Base-by-base conservation (phyloP, 2,113 vertebrate species). In the Pachycephala philippinensis region DNA sequence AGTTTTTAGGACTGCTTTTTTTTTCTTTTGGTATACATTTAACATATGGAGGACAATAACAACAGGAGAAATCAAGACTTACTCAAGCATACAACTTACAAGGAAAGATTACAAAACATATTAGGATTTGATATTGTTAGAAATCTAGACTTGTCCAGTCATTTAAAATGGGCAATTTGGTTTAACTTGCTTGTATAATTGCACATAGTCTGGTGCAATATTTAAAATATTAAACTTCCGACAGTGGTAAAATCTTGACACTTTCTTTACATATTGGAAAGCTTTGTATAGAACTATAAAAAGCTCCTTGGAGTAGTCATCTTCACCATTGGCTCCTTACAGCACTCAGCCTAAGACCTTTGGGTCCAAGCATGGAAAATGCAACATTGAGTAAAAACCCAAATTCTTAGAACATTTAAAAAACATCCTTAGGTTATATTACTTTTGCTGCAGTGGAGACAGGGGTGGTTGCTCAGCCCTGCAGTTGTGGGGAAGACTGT, bases 311-410 rank as follows among this genome's bases (percentile, higher is more conserved):
- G 50, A 49, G 21, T 13, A 72, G 50, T 22, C 16, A 40, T 24
- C 60, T 86, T 59, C 35, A 65, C 22, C 23, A 42, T 1, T 0
- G 0, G 37, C 37, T 45, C 66, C 19, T 35, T 3, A 83, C 0
- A 56, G 24, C 39, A 19, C 30, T 24, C 9, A 30, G 68, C 45
- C 28, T 45, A 54, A 59, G 45, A 56, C n/a, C 40, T 72, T 44
- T 33, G 16, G 44, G 28, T 61, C 54, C 37, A 81, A 39, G 27
- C 14, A 35, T 4, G 14, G 33, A 54, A 84, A 19, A 85, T 56
- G 18, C 15, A 85, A 82, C 56, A 74, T 0, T 30, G 19, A 69
- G 11, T 20, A 82, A 85, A 5, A 61, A 52, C 13, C 27, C 24
- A 14, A 23, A 45, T 92, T 59, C n/a, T 59, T 53, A 33, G n/a